phyloP scores from a whole-genome alignment of 2,797 vertebrate species.

The Pangasius larnaudii region DNA sequence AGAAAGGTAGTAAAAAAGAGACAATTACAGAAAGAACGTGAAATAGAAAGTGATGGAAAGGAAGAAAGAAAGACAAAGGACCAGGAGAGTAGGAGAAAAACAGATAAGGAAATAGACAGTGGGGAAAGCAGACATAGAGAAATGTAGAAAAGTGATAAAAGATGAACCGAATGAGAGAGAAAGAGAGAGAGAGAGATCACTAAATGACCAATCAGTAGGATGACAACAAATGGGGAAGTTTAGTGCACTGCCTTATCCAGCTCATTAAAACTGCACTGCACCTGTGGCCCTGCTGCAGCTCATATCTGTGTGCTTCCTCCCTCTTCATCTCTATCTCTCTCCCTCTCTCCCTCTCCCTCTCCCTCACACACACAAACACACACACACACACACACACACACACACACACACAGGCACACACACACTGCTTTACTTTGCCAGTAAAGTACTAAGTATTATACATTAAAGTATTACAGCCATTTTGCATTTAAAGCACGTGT shows the following conservation, averaged over 20 bases:
- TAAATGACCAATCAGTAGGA: slow-evolving; percentile 73
- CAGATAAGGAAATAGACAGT: not conserved
- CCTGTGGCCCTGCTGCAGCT: slow-evolving; percentile 73
- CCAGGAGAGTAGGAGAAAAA: not conserved
- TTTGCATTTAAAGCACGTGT: slow-evolving; percentile 5
- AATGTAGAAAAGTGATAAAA: not conserved
- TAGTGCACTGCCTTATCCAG: slow-evolving; percentile 68
- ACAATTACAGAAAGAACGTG: not conserved
- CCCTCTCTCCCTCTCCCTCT: not conserved
- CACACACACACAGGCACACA: not conserved
- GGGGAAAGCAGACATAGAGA: not conserved
- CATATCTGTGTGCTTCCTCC: slow-evolving; percentile 71
- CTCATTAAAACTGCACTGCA: slow-evolving; percentile 73
- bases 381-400: not conserved
- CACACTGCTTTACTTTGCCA: not conserved
- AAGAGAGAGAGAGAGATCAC: slow-evolving; percentile 52
- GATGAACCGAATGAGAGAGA: slow-evolving; percentile 27
- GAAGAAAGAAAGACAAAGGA: not conserved
- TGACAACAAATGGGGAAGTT: slow-evolving; percentile 77
- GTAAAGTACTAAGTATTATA: not conserved
- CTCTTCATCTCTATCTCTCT: slow-evolving; percentile 42
- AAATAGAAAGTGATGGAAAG: not conserved
- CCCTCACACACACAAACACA: too few relatives aligned
- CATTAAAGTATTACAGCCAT: slow-evolving; percentile 15
- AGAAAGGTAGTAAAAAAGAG: not conserved